Conservation (phyloP, 2,888 invertebrate genomes). For the Hirtodrosophila cameraria region DNA sequence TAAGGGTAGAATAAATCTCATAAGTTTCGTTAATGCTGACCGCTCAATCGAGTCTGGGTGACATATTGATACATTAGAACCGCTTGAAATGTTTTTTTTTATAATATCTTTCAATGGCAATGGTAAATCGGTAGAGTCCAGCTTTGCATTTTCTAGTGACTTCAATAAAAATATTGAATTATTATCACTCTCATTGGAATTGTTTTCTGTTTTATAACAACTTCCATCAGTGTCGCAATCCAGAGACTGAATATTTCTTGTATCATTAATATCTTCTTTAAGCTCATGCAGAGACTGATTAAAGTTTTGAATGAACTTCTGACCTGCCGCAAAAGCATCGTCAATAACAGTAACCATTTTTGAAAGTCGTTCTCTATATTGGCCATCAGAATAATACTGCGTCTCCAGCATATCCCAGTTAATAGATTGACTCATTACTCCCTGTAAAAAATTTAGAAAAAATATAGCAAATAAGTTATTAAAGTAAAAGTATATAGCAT, state of each 20-base stretch:
- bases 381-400: slow-evolving; percentile 92
- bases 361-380: slow-evolving; percentile 92
- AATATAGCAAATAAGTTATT: no score
- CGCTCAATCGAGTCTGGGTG: slow-evolving; percentile 24
- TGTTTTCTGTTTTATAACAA: slow-evolving; percentile 25
- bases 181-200: slow-evolving; percentile 8
- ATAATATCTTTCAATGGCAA: slow-evolving; percentile 40
- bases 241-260: slow-evolving; percentile 57
- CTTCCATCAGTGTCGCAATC: slow-evolving; percentile 28
- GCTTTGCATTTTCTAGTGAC: slow-evolving; percentile 29
- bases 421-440: slow-evolving; percentile 97
- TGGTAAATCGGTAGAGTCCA: slow-evolving; percentile 25
- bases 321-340: slow-evolving; percentile 89
- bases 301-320: slow-evolving; percentile 89
- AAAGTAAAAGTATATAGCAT: neutral
- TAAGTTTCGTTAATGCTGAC: slow-evolving; percentile 81
- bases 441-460: slow-evolving; percentile 85
- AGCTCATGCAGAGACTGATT: slow-evolving; percentile 85
- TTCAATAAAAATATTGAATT: slow-evolving; percentile 69
- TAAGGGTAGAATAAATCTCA: slow-evolving; percentile 81
- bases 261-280: slow-evolving; percentile 82
- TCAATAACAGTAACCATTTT: slow-evolving; percentile 93
- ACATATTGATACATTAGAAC: slow-evolving; percentile 15
- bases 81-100: slow-evolving; percentile 25
- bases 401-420: slow-evolving; percentile 96